These are phyloP conservation scores for Galeruca laticollis DNA, from an alignment of 2,888 invertebrate species.

Conservation along the genomic window DNA sequence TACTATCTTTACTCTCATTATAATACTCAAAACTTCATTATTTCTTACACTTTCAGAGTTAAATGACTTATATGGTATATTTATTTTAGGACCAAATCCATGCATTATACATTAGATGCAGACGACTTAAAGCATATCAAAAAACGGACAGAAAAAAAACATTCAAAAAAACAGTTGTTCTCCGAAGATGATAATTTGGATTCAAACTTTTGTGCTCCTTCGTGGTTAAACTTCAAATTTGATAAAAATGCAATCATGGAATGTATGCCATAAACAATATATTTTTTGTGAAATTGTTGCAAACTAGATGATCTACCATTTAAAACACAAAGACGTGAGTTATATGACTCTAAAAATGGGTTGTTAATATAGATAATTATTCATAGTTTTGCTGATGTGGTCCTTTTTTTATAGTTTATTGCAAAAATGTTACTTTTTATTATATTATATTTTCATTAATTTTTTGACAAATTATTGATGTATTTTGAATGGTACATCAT, in stretches of 20 bases:
- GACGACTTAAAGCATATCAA: slow-evolving; percentile 56
- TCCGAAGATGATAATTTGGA: slow-evolving; percentile 62
- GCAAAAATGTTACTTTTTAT: neutral
- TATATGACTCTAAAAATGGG: neutral
- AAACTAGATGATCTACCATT: slow-evolving; percentile 22
- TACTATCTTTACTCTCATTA: no score
- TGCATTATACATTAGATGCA: slow-evolving; percentile 49
- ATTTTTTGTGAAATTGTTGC: slow-evolving; percentile 25
- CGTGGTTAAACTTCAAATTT: slow-evolving; percentile 77
- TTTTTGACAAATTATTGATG: slow-evolving; percentile 1
- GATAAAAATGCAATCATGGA: slow-evolving; percentile 72
- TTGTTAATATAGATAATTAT: neutral
- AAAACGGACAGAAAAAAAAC: slow-evolving; percentile 55
- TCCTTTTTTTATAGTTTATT: slow-evolving; percentile 4
- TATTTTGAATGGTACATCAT: slow-evolving; percentile 25
- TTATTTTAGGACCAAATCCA: slow-evolving; percentile 40
- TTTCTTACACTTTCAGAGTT: no score
- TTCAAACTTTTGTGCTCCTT: slow-evolving; percentile 70
- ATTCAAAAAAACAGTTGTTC: slow-evolving; percentile 72
- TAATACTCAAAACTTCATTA: no score
- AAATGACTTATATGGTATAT: neutral
- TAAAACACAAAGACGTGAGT: slow-evolving; percentile 3
- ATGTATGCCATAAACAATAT: slow-evolving; percentile 61
- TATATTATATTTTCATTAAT: neutral
- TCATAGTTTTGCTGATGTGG: no score